Percentiles rank a stretch among this genome's conserved stretches.
Evolutionary conservation across 1,140 invertebrate species (phyloP).

Genomic region (Colletes latitarsis): DNA sequence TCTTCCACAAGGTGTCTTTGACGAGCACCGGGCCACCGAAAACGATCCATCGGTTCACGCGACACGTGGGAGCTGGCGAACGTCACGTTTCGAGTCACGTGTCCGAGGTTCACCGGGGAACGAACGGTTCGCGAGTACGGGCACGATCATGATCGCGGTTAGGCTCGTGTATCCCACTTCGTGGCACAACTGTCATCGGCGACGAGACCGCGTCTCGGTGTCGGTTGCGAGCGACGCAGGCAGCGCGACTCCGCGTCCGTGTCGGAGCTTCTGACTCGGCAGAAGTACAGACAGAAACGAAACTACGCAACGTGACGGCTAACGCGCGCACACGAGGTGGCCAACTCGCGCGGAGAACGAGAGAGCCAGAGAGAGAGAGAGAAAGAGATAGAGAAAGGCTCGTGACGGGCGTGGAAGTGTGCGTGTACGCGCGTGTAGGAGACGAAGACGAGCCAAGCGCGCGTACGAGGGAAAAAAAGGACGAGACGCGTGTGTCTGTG

Average conservation of each 20-base stretch:
- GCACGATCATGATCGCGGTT: neutral
- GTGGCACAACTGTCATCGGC: constrained; percentile 32
- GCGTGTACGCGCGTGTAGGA: constrained; percentile 53
- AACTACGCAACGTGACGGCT: constrained; percentile 78
- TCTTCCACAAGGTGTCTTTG: neutral
- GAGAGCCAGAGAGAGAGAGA: constrained; percentile 54
- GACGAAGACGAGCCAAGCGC: constrained; percentile 49
- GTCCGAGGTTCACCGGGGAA: constrained; percentile 14
- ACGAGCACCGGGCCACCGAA: neutral
- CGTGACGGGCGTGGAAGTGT: constrained; percentile 36
- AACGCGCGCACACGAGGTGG: constrained; percentile 62
- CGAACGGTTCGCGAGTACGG: constrained; percentile 3
- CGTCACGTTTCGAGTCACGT: constrained; percentile 28
- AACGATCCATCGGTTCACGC: constrained; percentile 2
- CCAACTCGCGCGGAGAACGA: constrained; percentile 55
- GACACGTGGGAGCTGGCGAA: constrained; percentile 34
- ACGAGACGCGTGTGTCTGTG: constrained; percentile 19
- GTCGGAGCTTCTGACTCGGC: constrained; percentile 75
- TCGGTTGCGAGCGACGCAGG: constrained; percentile 57
- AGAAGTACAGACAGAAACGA: constrained; percentile 77
- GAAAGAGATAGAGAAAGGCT: constrained; percentile 53
- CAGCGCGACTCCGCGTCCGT: constrained; percentile 69
- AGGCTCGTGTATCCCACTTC: no score
- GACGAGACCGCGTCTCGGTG: constrained; percentile 4
- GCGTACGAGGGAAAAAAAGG: constrained; percentile 39